A percentile compares a stretch with the other conserved stretches of the same genome.
Evolutionary conservation across 1,140 invertebrate species (phyloP).

Genomic region (Scaptomyza pallida): DNA sequence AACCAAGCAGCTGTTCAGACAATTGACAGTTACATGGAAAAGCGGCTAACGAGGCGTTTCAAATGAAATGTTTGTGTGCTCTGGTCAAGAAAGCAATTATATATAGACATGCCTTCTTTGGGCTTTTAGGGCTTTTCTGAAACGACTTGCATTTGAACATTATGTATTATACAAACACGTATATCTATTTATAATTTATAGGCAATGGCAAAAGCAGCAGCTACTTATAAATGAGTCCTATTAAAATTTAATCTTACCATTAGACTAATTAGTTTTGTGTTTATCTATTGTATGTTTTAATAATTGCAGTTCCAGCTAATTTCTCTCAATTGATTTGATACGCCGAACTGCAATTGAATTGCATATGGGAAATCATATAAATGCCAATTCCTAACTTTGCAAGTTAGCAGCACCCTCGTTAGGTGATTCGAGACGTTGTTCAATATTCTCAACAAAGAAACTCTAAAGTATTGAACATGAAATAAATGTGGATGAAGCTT

Average conservation of each 20-base stretch:
- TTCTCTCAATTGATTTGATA: constrained; percentile 19
- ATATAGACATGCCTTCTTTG: constrained; percentile 10
- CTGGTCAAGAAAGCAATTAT: constrained; percentile 42
- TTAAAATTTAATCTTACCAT: constrained; percentile 26
- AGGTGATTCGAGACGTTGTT: neutral
- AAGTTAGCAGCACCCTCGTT: neutral
- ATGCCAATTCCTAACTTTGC: constrained; percentile 18
- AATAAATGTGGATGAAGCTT: neutral
- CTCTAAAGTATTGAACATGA: constrained; percentile 6
- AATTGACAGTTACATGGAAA: constrained; percentile 66
- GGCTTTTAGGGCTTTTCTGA: constrained; percentile 7
- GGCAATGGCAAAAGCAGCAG: neutral
- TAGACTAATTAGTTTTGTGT: constrained; percentile 42
- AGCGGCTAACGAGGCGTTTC: constrained; percentile 26
- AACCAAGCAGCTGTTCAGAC: constrained; percentile 39
- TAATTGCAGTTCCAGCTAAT: neutral
- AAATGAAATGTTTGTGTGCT: neutral
- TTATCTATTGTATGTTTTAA: constrained; percentile 4
- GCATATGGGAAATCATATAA: constrained; percentile 1
- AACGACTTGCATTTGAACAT: neutral
- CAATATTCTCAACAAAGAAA: constrained; percentile 7
- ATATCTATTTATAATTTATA: neutral
- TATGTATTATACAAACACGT: neutral
- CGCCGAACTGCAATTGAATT: constrained; percentile 9
- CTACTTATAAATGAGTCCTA: constrained; percentile 10